phyloP scores from a whole-genome alignment of 2,888 invertebrate genomes.

The Drosophila mimetica region DNA sequence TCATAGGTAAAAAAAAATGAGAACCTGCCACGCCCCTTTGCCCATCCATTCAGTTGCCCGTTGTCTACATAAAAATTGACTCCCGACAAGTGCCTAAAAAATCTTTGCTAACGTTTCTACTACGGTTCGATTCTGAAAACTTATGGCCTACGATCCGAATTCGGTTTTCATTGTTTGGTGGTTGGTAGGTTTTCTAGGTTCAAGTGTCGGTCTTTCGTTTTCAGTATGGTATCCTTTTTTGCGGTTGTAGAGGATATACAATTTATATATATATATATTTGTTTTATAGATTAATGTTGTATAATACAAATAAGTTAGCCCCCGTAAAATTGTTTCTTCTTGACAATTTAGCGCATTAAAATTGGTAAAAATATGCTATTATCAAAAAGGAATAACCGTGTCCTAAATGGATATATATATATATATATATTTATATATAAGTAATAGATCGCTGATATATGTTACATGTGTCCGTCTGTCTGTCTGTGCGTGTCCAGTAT shows the following conservation, averaged over 20 bases:
- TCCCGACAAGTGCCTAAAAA: slow-evolving; percentile 39
- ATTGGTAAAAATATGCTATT: slow-evolving; percentile 61
- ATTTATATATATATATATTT: slow-evolving; percentile 23
- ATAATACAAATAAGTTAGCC: slow-evolving; percentile 57
- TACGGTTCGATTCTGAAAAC: slow-evolving; percentile 39
- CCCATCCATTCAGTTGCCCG: slow-evolving; percentile 23
- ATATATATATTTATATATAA: slow-evolving; percentile 43
- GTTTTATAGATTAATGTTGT: slow-evolving; percentile 36
- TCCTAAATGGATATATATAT: slow-evolving; percentile 53
- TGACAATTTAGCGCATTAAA: slow-evolving; percentile 25
- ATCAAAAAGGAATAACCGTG: slow-evolving; percentile 65
- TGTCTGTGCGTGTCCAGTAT: slow-evolving; percentile 26
- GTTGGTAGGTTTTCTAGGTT: slow-evolving; percentile 39
- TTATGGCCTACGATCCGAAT: slow-evolving; percentile 36
- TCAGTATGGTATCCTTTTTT: not conserved
- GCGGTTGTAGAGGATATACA: slow-evolving; percentile 17
- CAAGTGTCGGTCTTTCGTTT: slow-evolving; percentile 18
- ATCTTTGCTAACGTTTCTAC: slow-evolving; percentile 34
- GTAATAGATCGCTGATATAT: slow-evolving; percentile 44
- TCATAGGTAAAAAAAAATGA: not conserved
- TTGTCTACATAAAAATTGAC: slow-evolving; percentile 37
- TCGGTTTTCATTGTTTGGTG: slow-evolving; percentile 16
- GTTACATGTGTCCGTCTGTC: slow-evolving; percentile 24
- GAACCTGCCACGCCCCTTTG: slow-evolving; percentile 11
- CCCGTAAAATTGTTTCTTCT: slow-evolving; percentile 38